A percentile compares a stretch with the other conserved stretches of the same genome.
These are phyloP conservation scores for Corydoras maculifer DNA, from an alignment of 2,113 vertebrate species.

Conservation along the genomic window DNA sequence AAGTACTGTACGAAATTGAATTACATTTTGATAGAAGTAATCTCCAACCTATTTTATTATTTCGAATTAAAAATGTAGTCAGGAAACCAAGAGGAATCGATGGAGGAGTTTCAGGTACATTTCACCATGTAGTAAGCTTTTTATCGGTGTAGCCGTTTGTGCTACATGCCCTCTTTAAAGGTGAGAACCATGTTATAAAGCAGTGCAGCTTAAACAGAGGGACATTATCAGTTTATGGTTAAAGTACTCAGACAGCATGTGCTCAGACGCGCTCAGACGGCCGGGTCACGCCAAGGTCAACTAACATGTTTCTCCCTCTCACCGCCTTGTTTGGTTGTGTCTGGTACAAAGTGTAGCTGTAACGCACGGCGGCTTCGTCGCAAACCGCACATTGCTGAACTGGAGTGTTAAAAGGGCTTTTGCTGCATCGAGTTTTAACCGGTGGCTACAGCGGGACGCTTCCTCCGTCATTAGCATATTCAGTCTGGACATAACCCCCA, in stretches of 20 bases:
- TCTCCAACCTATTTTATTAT: no score
- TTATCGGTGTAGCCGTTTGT: no score
- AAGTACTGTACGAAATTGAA: no score
- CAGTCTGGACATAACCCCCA: neutral
- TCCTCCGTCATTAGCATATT: neutral
- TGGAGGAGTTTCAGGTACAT: no score
- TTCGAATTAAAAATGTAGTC: no score
- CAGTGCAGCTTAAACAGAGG: neutral
- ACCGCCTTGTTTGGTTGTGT: conserved; percentile 30
- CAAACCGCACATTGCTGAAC: neutral
- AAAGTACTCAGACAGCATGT: conserved; percentile 29
- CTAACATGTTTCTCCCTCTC: conserved; percentile 5
- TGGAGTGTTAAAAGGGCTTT: neutral
- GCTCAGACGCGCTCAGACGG: conserved; percentile 30
- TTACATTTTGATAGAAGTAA: no score
- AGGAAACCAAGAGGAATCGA: no score
- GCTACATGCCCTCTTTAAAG: no score
- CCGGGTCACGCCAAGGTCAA: conserved; percentile 43
- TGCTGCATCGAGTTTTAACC: neutral
- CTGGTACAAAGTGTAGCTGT: conserved; percentile 26
- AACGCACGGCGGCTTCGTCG: conserved; percentile 7
- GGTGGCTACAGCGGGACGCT: neutral
- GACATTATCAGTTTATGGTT: conserved; percentile 12
- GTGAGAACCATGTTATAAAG: neutral
- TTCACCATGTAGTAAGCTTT: no score